Evolutionary conservation across 2,888 invertebrate species (phyloP), one percentile per base, ranked within the genome.

Genomic region (Limnephilus auricula): DNA sequence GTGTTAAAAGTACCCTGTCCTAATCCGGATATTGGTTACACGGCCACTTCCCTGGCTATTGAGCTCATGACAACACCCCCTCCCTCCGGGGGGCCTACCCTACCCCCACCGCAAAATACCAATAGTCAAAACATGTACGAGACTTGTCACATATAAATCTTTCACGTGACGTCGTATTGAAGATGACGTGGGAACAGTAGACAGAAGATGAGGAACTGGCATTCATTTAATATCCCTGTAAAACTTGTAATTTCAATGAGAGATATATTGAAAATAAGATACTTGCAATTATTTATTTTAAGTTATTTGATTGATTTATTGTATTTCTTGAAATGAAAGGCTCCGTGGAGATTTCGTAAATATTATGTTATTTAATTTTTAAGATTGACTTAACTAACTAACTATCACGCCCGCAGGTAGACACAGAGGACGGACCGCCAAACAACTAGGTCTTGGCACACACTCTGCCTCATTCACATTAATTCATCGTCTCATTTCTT

Each of bases 21-120:
- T 92, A 93, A 93, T 93, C 93, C 92, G 91, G 92, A 92, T 93
- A 93, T 93, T 91, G 92, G 90, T 93, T 93, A 91, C 93, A 93
- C 86, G 91, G 90, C 93, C 92, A 92, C 92, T 92, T 92, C 90
- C 92, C 91, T 65, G n/a, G 65, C 90, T 34, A 82, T 82, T 34
- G 34, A 82, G 82, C 34, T 37, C 10, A 37, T 82, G 82, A 82
- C 82, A 82, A 82, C 82, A 31, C 31, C 82, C 31, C 15, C 82
- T 6, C 32, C 34, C 34, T 9, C 25, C 25, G 2, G 25, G 3
- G 3, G 3, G 84, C 84, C 84, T 9, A 25, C 32, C 80, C 32
- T 18, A n/a, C 40, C 88, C 82, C 40, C 85, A 40, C 40, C 25
- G 78, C 79, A 10, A 80, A 90, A 91, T 92, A 90, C 91, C 92